Base-by-base conservation (phyloP, 2,113 vertebrate species). In the Perca schrenkii region DNA sequence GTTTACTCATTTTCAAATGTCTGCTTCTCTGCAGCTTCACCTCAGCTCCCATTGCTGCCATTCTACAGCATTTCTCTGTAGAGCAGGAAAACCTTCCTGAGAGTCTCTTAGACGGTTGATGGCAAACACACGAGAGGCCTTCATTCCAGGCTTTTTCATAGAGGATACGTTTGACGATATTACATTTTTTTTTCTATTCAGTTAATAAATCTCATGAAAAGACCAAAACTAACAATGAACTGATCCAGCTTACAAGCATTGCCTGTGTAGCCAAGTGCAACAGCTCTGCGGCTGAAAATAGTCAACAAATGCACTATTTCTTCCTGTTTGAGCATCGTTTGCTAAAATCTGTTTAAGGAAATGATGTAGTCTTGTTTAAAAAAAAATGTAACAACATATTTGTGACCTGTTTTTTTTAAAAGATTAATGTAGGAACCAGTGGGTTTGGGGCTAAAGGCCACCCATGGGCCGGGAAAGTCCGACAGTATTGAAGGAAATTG, bases 1-100 rank as follows among this genome's bases (percentile, higher is more conserved):
- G 2, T 75, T 70, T 80, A 58, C 74, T 83, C 71, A 53, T 86
- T 85, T 79, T 85, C 17, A 63, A 63, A 74, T 28, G 68, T 83
- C 74, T 43, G 58, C 43, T 53, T 62, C 25, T 74, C 63, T 56
- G 79, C 69, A 72, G 62, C 69, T 65, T 82, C 72, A 47, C 65
- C 76, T 80, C 70, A 13, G 61, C 61, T 80, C 68, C 65, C 72
- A 22, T 25, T 74, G 65, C 82, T 78, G 49, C 47, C 22, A 43
- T 28, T 34, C 15, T 15, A 43, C 66, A 28, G 21, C 14, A 1
- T n/a, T 14, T 50, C 72, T 71, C 79, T 57, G 53, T 22, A 70
- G 47, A 74, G 71, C 61, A 68, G 53, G 22, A 40, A 40, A 80
- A 65, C 50, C 82, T 62, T 69, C 53, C 22, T 47, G n/a, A 50